Percentiles rank a stretch among this genome's conserved stretches.
Conservation (phyloP, 2,113 vertebrate genomes). For the Nycticryphes semicollaris region DNA sequence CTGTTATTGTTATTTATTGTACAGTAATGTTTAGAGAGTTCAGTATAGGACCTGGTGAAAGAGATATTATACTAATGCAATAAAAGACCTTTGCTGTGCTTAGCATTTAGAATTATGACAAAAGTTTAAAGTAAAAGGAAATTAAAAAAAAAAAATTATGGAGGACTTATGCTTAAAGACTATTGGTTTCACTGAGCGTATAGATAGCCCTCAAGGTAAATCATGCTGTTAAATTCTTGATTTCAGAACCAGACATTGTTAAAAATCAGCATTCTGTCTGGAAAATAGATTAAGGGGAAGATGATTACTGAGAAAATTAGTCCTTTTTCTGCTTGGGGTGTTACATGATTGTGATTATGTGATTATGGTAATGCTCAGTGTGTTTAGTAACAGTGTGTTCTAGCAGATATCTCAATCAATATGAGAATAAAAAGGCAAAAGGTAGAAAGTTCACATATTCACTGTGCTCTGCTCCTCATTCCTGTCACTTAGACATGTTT, state of each 20-base stretch:
- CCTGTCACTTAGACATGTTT: background rate
- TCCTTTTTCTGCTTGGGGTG: background rate
- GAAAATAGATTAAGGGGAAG: background rate
- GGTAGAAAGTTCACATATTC: background rate
- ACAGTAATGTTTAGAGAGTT: background rate
- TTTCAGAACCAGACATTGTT: background rate
- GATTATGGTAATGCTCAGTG: background rate
- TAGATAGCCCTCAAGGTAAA: background rate
- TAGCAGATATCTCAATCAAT: background rate
- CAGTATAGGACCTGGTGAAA: background rate
- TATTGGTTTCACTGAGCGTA: background rate
- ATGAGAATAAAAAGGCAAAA: background rate
- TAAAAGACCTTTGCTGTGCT: background rate
- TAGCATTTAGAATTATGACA: background rate
- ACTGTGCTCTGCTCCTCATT: background rate
- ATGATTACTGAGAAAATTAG: background rate
- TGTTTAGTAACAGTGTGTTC: background rate
- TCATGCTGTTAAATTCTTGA: fast-evolving
- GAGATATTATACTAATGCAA: background rate
- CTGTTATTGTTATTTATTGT: background rate
- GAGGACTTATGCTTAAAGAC: background rate
- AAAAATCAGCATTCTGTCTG: background rate
- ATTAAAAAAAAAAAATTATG: background rate
- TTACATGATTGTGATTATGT: background rate
- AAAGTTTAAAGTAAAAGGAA: background rate